phyloP scores from a whole-genome alignment of 2,888 invertebrate species.

The Drosophila borealis region DNA sequence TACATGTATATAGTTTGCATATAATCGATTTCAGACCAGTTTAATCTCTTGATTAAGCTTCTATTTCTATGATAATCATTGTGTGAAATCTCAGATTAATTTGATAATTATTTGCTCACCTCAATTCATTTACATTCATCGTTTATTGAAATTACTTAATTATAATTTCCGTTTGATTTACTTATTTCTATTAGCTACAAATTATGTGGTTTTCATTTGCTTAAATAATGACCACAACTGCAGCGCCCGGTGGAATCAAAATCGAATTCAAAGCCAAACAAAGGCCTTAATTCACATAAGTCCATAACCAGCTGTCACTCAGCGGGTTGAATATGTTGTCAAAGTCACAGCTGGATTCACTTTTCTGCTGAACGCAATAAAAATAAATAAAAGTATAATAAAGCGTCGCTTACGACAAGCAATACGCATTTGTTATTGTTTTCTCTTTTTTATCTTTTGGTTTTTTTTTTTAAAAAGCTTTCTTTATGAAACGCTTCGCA shows the following conservation, averaged over 20 bases:
- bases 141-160: background rate
- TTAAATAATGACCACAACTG: constrained; percentile 8
- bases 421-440: constrained; percentile 11
- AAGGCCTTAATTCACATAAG: constrained; percentile 50
- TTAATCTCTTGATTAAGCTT: background rate
- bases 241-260: constrained; percentile 13
- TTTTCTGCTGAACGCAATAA: constrained; percentile 46
- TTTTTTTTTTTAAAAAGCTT: constrained; percentile 9
- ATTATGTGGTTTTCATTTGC: constrained; percentile 20
- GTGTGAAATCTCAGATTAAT: background rate
- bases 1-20: background rate
- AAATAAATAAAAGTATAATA: constrained; percentile 4
- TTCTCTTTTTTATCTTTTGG: constrained; percentile 1
- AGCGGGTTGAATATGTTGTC: constrained; percentile 40
- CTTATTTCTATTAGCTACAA: constrained; percentile 4
- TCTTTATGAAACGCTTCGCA: constrained; percentile 24
- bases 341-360: constrained; percentile 46
- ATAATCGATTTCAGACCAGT: background rate
- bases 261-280: constrained; percentile 29
- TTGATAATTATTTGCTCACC: background rate
- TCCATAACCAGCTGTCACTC: constrained; percentile 54
- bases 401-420: constrained; percentile 6
- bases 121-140: background rate
- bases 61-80: background rate
- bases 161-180: background rate